Conservation (phyloP, 2,113 vertebrate genomes). For the Melanotaenia duboulayi region DNA sequence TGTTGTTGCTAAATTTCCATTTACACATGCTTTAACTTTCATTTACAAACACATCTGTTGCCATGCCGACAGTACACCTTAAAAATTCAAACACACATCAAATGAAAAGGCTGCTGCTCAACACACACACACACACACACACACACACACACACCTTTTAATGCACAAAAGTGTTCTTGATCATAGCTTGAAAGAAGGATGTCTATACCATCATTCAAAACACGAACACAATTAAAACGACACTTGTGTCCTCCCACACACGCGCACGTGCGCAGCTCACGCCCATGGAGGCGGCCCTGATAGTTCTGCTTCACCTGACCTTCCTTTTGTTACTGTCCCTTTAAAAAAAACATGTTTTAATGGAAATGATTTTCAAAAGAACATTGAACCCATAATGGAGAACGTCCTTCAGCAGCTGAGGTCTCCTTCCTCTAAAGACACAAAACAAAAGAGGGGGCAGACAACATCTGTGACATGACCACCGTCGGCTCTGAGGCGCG, state of each 20-base stretch:
- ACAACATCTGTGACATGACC: slow-evolving; percentile 84
- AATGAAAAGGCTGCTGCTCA: slow-evolving; percentile 49
- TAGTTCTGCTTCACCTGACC: slow-evolving; percentile 84
- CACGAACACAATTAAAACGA: slow-evolving; percentile 63
- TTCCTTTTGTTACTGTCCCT: slow-evolving; percentile 84
- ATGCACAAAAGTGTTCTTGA: slow-evolving; percentile 60
- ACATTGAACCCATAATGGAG: slow-evolving; percentile 87
- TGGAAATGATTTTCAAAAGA: slow-evolving; percentile 88
- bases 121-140: slow-evolving; percentile 38
- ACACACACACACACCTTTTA: slow-evolving; percentile 33
- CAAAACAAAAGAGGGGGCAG: slow-evolving; percentile 82
- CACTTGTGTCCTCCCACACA: slow-evolving; percentile 43
- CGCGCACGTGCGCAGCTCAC: slow-evolving; percentile 50
- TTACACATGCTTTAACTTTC: slow-evolving; percentile 48
- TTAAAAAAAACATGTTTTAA: slow-evolving; percentile 85
- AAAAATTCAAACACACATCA: slow-evolving; percentile 26
- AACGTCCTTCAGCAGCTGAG: slow-evolving; percentile 87
- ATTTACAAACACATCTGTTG: slow-evolving; percentile 23
- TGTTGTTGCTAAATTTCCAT: slow-evolving; percentile 14
- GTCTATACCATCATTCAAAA: slow-evolving; percentile 73
- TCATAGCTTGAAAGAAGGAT: slow-evolving; percentile 63
- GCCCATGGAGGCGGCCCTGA: slow-evolving; percentile 72
- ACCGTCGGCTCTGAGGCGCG: slow-evolving; percentile 39
- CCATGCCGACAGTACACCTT: slow-evolving; percentile 5
- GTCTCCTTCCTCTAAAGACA: slow-evolving; percentile 82